These are phyloP conservation scores for Ceratosolen solmsi DNA, from an alignment of 1,140 invertebrate genomes.

Conservation along the genomic window DNA sequence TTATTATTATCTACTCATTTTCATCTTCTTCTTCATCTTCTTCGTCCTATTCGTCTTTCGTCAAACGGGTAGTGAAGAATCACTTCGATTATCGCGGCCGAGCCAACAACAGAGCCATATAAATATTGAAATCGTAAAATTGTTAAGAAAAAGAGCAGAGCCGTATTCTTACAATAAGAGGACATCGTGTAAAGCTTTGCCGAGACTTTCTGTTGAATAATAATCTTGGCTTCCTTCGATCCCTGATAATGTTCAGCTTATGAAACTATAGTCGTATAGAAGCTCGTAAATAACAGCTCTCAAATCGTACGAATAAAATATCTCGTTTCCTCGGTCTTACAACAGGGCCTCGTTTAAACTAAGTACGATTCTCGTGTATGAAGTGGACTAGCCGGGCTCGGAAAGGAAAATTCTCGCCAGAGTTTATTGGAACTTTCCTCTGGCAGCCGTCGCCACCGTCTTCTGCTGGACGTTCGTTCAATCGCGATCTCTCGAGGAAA, in stretches of 20 bases:
- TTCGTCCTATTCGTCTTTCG: no score
- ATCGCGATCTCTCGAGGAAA: constrained; percentile 26
- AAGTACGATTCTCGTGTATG: constrained; percentile 8
- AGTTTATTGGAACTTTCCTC: constrained; percentile 32
- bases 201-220: neutral
- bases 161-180: neutral
- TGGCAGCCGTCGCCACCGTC: neutral
- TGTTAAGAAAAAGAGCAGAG: neutral
- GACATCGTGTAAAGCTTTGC: neutral
- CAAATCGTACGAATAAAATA: neutral
- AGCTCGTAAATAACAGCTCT: constrained; percentile 10
- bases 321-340: neutral
- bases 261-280: constrained; percentile 3
- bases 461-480: constrained; percentile 17
- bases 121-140: neutral
- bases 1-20: no score
- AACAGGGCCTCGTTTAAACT: constrained; percentile 8
- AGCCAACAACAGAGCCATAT: no score
- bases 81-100: no score
- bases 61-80: no score
- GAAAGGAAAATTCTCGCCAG: constrained; percentile 13
- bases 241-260: neutral
- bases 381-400: constrained; percentile 6
- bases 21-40: no score
- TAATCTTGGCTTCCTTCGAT: neutral